These are phyloP conservation scores for Amphilophus citrinellus DNA, from an alignment of 2,113 vertebrate genomes.

Conservation along the genomic window DNA sequence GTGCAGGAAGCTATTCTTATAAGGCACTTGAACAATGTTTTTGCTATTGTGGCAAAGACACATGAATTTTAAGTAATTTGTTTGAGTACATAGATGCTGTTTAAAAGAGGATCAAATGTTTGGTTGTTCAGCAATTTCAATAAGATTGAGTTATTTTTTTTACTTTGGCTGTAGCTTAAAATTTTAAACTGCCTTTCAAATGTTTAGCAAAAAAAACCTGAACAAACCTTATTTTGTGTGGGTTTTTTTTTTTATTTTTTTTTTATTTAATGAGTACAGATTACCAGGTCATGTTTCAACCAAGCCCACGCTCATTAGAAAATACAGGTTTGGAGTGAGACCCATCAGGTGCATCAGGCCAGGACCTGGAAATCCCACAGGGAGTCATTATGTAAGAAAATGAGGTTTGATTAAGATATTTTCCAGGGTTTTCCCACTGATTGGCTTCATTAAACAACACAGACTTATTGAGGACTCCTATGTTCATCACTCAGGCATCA, in stretches of 20 bases:
- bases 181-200: not conserved
- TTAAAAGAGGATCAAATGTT: not conserved
- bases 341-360: conserved; percentile 34
- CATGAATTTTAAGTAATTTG: not conserved
- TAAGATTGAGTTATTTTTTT: not conserved
- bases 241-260: not conserved
- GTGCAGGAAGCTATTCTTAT: not conserved
- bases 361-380: conserved; percentile 57
- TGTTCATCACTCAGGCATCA: conserved; percentile 49
- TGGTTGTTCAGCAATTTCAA: not conserved
- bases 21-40: not conserved
- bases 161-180: not conserved
- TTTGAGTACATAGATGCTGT: not conserved
- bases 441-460: conserved; percentile 69
- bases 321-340: conserved; percentile 28
- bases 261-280: conserved; percentile 16
- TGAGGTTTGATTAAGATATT: conserved; percentile 61
- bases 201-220: not conserved
- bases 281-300: conserved; percentile 23
- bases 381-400: conserved; percentile 70
- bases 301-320: conserved; percentile 20
- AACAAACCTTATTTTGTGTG: not conserved
- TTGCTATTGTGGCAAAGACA: too few relatives aligned
- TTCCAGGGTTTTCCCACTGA: conserved; percentile 59
- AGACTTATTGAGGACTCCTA: conserved; percentile 53